phyloP scores from a whole-genome alignment of 1,140 invertebrate genomes.

The Hestina assimilis region DNA sequence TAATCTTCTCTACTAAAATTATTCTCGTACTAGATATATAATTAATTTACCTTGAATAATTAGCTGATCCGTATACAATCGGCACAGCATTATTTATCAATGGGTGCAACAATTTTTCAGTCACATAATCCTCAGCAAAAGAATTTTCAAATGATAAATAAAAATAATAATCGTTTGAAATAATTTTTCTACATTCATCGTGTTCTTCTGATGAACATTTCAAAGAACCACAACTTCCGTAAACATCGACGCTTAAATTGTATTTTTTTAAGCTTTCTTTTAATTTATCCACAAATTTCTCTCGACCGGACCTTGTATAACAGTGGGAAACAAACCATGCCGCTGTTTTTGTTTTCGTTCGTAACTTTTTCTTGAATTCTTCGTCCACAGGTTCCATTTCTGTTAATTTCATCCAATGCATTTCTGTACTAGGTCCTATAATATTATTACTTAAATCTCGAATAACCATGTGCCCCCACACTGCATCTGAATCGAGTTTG shows the following conservation, averaged over 20 bases:
- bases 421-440: no score
- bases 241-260: constrained; percentile 80
- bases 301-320: constrained; percentile 74
- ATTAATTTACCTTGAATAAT: constrained; percentile 68
- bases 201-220: constrained; percentile 47
- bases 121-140: no score
- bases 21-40: neutral
- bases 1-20: no score
- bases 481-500: constrained; percentile 81
- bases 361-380: constrained; percentile 53
- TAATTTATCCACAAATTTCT: constrained; percentile 79
- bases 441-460: constrained; percentile 45
- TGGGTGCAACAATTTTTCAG: no score
- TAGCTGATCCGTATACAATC: constrained; percentile 69
- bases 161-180: constrained; percentile 81
- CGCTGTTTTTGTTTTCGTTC: constrained; percentile 73
- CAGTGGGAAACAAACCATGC: constrained; percentile 86
- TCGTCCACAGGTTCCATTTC: constrained; percentile 58
- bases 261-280: constrained; percentile 73
- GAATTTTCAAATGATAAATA: constrained; percentile 87
- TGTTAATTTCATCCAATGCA: constrained; percentile 55
- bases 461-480: constrained; percentile 76
- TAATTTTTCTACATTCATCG: constrained; percentile 61
- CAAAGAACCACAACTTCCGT: constrained; percentile 80
- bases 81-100: constrained; percentile 74